These are phyloP conservation scores for Guaruba guarouba DNA, from an alignment of 2,113 vertebrate species.

Conservation along the genomic window DNA sequence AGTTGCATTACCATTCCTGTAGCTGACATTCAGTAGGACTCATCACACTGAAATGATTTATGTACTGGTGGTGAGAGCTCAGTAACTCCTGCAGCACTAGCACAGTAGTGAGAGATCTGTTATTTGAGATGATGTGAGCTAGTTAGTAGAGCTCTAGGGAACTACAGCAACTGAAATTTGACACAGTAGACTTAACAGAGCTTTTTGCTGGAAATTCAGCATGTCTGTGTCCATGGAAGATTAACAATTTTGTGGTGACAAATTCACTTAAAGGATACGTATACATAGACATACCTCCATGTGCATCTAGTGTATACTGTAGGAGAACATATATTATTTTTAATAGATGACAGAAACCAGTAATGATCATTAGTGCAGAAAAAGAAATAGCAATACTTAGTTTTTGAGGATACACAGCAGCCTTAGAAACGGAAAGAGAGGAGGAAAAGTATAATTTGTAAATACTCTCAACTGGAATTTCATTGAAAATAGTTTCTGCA, in stretches of 20 bases:
- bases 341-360: background rate
- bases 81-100: background rate
- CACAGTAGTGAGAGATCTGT: background rate
- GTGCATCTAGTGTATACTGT: background rate
- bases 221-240: background rate
- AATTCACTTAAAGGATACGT: background rate
- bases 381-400: background rate
- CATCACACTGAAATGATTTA: too few relatives aligned
- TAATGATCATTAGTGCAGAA: background rate
- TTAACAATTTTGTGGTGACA: background rate
- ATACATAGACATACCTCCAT: background rate
- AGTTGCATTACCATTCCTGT: too few relatives aligned
- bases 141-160: background rate
- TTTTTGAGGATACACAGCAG: background rate
- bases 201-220: background rate
- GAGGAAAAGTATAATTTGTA: background rate
- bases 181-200: background rate
- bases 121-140: background rate
- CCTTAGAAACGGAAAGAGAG: background rate
- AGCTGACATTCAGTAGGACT: background rate
- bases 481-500: background rate
- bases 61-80: background rate
- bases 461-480: background rate
- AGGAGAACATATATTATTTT: background rate
- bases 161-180: background rate